Conservation (phyloP, 2,113 vertebrate genomes). For the Montifringilla adamsi region DNA sequence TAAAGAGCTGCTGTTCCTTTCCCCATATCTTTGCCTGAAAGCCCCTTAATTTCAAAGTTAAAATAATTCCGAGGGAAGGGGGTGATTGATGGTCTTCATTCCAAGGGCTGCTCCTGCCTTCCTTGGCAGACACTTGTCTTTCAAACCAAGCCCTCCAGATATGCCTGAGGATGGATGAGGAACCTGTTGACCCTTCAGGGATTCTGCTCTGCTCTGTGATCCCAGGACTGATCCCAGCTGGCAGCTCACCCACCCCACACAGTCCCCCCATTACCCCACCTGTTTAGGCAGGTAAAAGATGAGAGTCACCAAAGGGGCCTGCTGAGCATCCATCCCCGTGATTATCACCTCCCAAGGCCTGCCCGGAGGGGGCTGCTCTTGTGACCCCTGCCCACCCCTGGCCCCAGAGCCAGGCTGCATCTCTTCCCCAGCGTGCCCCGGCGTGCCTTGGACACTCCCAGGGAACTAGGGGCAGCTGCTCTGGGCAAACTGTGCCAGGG, state of each 20-base stretch:
- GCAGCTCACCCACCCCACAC: background rate
- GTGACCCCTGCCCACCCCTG: background rate
- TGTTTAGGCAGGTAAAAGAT: background rate
- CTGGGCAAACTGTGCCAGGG: background rate
- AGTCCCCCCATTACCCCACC: background rate
- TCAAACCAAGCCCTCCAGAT: background rate
- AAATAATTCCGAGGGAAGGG: background rate
- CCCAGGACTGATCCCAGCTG: background rate
- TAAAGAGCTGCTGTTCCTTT: background rate
- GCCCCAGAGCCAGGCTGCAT: background rate
- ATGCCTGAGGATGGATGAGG: background rate
- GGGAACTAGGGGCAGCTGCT: background rate
- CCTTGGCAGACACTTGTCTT: background rate
- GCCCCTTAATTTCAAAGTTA: background rate
- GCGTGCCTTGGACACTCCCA: background rate
- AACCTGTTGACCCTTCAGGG: background rate
- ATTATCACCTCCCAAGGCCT: background rate
- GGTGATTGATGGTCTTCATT: background rate
- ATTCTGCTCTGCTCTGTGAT: background rate
- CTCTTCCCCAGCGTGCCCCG: background rate
- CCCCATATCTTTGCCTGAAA: background rate
- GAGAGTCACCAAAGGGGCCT: background rate
- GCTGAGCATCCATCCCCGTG: accelerated
- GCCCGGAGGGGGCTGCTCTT: background rate
- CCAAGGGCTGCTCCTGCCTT: background rate